Evolutionary conservation across 2,888 invertebrate genomes (phyloP).

Genomic region (Lydus trimaculatus): DNA sequence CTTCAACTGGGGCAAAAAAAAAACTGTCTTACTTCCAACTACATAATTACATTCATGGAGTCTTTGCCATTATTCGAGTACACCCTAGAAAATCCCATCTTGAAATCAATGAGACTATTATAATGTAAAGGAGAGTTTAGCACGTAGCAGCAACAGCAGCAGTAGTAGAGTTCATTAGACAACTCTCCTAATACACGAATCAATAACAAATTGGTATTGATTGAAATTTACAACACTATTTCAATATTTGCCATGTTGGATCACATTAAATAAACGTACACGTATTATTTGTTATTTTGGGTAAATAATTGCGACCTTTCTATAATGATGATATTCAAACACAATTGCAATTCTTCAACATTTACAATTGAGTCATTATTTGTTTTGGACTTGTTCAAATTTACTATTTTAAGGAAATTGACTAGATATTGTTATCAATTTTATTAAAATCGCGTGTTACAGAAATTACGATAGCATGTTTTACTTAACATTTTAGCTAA

Average conservation of each 20-base stretch:
- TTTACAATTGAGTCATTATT: no score
- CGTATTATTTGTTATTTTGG: neutral
- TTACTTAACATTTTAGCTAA: no score
- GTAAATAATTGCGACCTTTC: neutral
- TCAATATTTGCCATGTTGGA: conserved; percentile 13
- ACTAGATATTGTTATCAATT: no score
- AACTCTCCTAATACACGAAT: conserved; percentile 14
- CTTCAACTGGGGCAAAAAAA: no score
- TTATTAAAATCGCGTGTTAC: no score
- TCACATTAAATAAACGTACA: neutral
- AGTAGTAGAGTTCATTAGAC: conserved; percentile 21
- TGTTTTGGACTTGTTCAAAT: neutral
- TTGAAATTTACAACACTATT: neutral
- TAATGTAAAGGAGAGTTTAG: conserved; percentile 18
- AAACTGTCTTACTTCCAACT: no score
- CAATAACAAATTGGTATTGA: conserved; percentile 14
- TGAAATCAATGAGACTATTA: conserved; percentile 1
- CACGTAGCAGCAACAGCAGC: conserved; percentile 19
- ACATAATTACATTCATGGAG: no score
- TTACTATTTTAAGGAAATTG: no score
- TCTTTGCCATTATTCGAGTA: neutral
- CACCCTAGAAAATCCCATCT: neutral
- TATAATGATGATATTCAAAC: neutral
- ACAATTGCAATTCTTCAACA: no score
- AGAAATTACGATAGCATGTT: no score